Evolutionary conservation across 2,888 invertebrate species (phyloP), one percentile per base, ranked within the genome.

Genomic region (Drosophila nigricruria): DNA sequence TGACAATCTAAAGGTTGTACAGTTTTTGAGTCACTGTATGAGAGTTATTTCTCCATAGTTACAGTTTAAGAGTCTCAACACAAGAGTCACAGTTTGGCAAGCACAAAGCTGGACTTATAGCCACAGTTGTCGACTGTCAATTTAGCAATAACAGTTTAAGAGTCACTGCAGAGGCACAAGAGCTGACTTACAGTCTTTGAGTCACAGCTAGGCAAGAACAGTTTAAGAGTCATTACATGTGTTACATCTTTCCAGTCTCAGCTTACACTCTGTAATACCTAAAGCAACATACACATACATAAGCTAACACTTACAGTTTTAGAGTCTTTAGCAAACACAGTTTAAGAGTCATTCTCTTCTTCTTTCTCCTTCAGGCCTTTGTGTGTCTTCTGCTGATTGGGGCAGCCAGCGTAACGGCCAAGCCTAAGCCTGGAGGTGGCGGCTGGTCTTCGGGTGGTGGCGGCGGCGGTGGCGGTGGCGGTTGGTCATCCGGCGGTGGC

Each of bases 351-450:
- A 14, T 14, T 5, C 20, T 32, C 18, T 47, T 42, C 20, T 45
- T 32, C 14, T 25, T 25, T 18, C 14, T 32, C 5, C 73, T 69
- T 30, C 61, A 92, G 92, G 91, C 90, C 54, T 91, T 91, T 77
- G 87, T 92, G 60, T 92, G 91, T 86, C 82, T 92, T 64, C 72
- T 92, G 62, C 74, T 92, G 43, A 86, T 92, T 67, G 91, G 92
- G 64, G 91, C 81, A 27, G 91, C 91, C 71, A 89, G 91, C 47
- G 92, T 92, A 1, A 76, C 89, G 47, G 91, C 90, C 58, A 92
- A 91, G 58, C 91, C 91, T 3, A 92, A 90, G 50, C 92, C 92
- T 5, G 87, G 83, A 0, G 78, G 82, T 8, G 88, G 90, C 18
- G 83, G 89, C 30, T 87, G 79, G 77, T 90, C 88, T 1, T 86